Evolutionary conservation across 2,113 vertebrate species (phyloP), one percentile per base, ranked within the genome.

Genomic region (Rhombomys opimus): DNA sequence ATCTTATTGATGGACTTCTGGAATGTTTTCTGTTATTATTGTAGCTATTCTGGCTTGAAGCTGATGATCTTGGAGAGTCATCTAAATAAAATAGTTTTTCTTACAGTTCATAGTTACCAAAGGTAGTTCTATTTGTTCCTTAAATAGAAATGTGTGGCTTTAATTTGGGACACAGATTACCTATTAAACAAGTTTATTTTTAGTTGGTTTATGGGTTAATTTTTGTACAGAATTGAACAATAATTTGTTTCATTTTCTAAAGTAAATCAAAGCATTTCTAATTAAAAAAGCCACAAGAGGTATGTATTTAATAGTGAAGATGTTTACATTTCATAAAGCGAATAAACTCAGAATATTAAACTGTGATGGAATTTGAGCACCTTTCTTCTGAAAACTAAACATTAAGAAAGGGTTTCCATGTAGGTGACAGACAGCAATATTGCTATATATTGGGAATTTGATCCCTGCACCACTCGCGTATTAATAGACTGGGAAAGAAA

Each of bases 171-270:
- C 7, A 54, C 22, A 68, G 20, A 22, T 13, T 91, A 35, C 9
- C 12, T 77, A 35, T 82, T 59, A 68, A 63, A 32, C 27, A 7
- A 27, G 23, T 73, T 89, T 95, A 93, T 41, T 92, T 96, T 94
- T 65, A 90, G 38, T 89, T 94, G 41, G 17, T 46, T 84, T 87
- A 82, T 20, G 68, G 22, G 46, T 82, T 93, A 63, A 25, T 65
- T 75, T 84, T 90, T 38, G 76, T 54, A 20, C 8, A 89, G 11
- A 97, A 78, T 38, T 93, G 68, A 88, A 68, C 46, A 80, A 18
- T 75, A 70, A 84, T 82, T 80, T 57, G 35, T 95, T 93, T 91
- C 70, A 57, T 96, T 93, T 94, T 90, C 41, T 61, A 95, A 93
- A 87, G n/a, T 32, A 25, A 93, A 94, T 92, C 1, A 4, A 94